Evolutionary conservation across 1,140 invertebrate genomes (phyloP).

Genomic region (Papilio aristodemus): DNA sequence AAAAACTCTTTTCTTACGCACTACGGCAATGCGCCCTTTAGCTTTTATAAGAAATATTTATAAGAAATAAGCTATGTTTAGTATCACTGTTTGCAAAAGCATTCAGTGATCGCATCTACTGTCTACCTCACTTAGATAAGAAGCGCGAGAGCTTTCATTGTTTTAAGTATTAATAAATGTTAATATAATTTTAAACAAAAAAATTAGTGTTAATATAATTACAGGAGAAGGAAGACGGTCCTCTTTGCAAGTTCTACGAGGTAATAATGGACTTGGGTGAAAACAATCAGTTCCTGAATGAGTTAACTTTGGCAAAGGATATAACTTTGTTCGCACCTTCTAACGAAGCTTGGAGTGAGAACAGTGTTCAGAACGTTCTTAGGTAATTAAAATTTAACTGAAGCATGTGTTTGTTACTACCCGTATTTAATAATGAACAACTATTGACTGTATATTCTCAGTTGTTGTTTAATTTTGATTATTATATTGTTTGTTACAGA

Average conservation of each 20-base stretch:
- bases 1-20: too few relatives aligned
- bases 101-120: not conserved
- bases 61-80: too few relatives aligned
- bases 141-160: not conserved
- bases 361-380: slow-evolving; percentile 85
- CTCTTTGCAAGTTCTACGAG: slow-evolving; percentile 90
- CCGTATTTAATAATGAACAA: not conserved
- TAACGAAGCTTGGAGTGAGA: slow-evolving; percentile 90
- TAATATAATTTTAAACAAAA: not conserved
- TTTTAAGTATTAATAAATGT: not conserved
- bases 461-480: too few relatives aligned
- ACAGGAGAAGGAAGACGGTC: slow-evolving; percentile 90
- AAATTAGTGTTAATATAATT: not conserved
- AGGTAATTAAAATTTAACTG: slow-evolving; percentile 61
- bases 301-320: slow-evolving; percentile 85
- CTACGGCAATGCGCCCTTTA: too few relatives aligned
- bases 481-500: slow-evolving; percentile 54
- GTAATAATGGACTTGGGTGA: slow-evolving; percentile 87
- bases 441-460: slow-evolving; percentile 18
- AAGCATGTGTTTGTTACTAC: not conserved
- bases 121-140: not conserved
- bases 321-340: slow-evolving; percentile 94
- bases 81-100: not conserved
- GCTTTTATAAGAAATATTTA: too few relatives aligned
- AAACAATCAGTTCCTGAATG: slow-evolving; percentile 85